These are phyloP conservation scores for Orchestes rusci DNA, from an alignment of 2,888 invertebrate species.

Conservation along the genomic window DNA sequence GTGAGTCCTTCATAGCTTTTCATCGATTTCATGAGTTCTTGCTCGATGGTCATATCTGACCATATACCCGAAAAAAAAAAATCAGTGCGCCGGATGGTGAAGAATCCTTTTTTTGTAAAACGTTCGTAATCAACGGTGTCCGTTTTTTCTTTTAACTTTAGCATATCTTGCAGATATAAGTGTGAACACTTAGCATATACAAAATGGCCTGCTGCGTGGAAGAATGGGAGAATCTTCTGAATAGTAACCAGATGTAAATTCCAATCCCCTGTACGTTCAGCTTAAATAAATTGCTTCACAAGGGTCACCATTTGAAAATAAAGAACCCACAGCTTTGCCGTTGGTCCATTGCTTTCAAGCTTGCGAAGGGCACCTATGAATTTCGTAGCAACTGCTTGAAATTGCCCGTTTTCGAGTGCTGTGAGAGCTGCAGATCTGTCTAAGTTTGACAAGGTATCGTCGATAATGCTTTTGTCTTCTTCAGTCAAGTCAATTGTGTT, in stretches of 20 bases:
- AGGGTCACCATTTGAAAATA: slow-evolving; percentile 1
- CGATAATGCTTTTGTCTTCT: slow-evolving; percentile 1
- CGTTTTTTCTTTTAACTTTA: not conserved
- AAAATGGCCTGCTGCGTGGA: not conserved
- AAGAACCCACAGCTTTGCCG: not conserved
- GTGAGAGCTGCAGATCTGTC: not conserved
- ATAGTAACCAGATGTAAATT: not conserved
- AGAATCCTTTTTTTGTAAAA: not conserved
- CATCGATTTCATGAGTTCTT: not conserved
- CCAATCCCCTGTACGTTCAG: not conserved
- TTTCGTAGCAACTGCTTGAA: not conserved
- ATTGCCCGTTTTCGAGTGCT: slow-evolving; percentile 3
- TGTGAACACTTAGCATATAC: not conserved
- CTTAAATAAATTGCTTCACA: not conserved
- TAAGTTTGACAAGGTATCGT: slow-evolving; percentile 2
- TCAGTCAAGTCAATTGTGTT: slow-evolving; percentile 6
- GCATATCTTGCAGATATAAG: not conserved
- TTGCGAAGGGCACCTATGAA: not conserved
- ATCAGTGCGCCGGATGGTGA: not conserved
- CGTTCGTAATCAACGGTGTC: not conserved
- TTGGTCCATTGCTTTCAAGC: not conserved
- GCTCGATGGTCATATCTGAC: not conserved
- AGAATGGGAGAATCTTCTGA: not conserved
- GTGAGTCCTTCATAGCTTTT: not conserved
- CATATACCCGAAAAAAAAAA: not conserved